Evolutionary conservation across 2,888 invertebrate species (phyloP).

Genomic region (Cenopis cana): DNA sequence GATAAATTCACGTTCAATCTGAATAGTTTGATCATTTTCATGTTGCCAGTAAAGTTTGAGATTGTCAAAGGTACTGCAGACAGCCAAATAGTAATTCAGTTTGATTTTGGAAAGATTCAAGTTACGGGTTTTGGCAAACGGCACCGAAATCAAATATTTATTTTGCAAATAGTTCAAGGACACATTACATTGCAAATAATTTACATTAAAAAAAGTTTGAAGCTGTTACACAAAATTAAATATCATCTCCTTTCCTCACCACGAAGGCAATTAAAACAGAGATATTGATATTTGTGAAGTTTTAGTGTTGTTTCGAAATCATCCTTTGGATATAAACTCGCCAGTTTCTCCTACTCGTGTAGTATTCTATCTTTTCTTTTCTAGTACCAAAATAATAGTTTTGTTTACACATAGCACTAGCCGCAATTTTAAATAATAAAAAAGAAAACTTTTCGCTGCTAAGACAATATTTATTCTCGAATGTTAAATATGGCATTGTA

Average conservation of each 20-base stretch:
- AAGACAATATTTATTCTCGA: slow-evolving; percentile 30
- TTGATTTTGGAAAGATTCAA: neutral
- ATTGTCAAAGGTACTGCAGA: neutral
- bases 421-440: neutral
- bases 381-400: too few species aligned
- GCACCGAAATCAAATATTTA: too few species aligned
- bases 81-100: neutral
- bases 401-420: neutral
- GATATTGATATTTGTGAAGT: neutral
- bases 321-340: neutral
- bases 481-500: neutral
- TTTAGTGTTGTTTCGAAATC: neutral
- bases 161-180: too few species aligned
- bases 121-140: neutral
- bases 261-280: neutral
- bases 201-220: too few species aligned
- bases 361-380: too few species aligned
- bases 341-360: neutral
- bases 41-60: neutral
- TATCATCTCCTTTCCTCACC: neutral
- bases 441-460: slow-evolving; percentile 15
- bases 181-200: too few species aligned
- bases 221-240: too few species aligned
- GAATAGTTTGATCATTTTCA: neutral
- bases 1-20: neutral